phyloP scores from a whole-genome alignment of 2,888 invertebrate species.

The Eupithecia tripunctaria region DNA sequence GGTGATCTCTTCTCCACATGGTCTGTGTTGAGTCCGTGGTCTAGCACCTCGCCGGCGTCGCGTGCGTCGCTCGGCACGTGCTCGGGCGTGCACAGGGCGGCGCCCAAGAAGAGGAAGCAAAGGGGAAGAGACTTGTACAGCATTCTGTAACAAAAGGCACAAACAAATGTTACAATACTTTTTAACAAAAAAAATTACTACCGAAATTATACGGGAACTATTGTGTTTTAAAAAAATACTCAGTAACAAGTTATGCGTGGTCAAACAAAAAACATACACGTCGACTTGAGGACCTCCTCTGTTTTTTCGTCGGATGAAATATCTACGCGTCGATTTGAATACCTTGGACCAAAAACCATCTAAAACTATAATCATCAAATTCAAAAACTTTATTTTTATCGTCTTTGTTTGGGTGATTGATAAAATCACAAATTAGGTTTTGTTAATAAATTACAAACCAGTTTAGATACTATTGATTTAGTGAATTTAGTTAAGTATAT shows the following conservation, averaged over 20 bases:
- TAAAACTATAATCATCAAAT: neutral
- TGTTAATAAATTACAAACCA: too few relatives aligned
- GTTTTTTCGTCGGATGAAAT: too few relatives aligned
- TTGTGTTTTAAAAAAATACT: too few relatives aligned
- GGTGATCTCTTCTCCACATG: slow-evolving; percentile 76
- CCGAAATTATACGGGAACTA: too few relatives aligned
- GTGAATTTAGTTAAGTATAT: too few relatives aligned
- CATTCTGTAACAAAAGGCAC: slow-evolving; percentile 69
- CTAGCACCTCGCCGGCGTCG: slow-evolving; percentile 47
- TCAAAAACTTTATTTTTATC: neutral
- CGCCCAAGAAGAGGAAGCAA: slow-evolving; percentile 65
- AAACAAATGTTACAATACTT: neutral
- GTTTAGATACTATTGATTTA: too few relatives aligned
- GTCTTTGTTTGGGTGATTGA: too few relatives aligned
- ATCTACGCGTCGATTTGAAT: neutral
- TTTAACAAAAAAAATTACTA: too few relatives aligned
- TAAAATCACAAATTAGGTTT: too few relatives aligned
- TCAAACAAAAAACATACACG: too few relatives aligned
- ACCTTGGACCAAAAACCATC: neutral
- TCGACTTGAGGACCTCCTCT: too few relatives aligned
- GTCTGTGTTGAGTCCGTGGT: slow-evolving; percentile 42
- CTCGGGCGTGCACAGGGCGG: slow-evolving; percentile 70
- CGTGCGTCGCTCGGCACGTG: slow-evolving; percentile 59
- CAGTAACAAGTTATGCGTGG: too few relatives aligned
- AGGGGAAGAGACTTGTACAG: slow-evolving; percentile 69